Percentiles rank a stretch among this genome's conserved stretches.
phyloP scores from a whole-genome alignment of 2,797 vertebrate genomes.

The Cyprinella venusta region DNA sequence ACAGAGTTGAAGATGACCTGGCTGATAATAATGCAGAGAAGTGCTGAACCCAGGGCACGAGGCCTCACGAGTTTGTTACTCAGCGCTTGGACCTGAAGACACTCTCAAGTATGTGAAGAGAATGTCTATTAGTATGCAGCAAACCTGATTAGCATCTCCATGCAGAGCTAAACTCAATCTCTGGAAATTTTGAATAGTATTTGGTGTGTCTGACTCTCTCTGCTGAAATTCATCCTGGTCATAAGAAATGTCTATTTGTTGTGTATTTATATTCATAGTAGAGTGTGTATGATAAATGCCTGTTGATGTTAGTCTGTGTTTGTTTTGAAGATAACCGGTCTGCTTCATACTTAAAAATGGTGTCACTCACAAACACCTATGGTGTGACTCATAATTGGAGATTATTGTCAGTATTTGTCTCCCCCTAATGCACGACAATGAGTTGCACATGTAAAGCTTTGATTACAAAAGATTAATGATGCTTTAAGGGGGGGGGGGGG shows the following conservation, averaged over 20 bases:
- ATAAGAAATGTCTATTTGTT: background rate
- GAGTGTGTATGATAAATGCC: background rate
- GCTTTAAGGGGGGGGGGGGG: too few species aligned
- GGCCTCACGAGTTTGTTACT: constrained; percentile 22
- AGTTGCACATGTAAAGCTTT: constrained; percentile 1
- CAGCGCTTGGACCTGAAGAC: constrained; percentile 24
- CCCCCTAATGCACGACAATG: constrained; percentile 26
- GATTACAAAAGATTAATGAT: background rate
- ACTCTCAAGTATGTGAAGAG: constrained; percentile 12
- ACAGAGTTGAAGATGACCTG: constrained; percentile 31
- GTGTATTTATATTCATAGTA: too few species aligned
- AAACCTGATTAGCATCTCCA: constrained; percentile 12
- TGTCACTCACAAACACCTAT: background rate
- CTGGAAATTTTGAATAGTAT: background rate
- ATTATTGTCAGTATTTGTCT: constrained; percentile 39
- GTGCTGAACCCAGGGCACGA: constrained; percentile 11
- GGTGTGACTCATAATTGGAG: background rate
- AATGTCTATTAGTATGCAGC: background rate
- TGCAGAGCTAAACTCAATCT: background rate
- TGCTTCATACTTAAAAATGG: background rate
- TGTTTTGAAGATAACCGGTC: background rate
- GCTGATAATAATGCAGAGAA: constrained; percentile 8
- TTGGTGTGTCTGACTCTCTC: background rate
- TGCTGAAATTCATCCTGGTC: background rate
- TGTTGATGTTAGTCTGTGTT: background rate